Evolutionary conservation across 2,113 vertebrate species (phyloP).

Genomic region (Cathartes aura): DNA sequence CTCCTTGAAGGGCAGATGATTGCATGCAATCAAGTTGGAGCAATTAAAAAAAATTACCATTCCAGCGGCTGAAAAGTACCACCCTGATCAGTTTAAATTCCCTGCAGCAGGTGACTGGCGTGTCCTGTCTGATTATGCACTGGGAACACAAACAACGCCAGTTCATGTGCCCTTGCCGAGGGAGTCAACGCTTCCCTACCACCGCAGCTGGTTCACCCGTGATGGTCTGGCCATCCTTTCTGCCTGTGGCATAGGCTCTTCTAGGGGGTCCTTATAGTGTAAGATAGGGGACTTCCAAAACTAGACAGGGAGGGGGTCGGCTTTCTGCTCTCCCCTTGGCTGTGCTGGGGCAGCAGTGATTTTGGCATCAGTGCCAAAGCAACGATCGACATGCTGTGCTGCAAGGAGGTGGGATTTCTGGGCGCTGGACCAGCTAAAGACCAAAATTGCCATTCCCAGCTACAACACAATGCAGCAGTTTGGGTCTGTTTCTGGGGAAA

Average conservation of each 20-base stretch:
- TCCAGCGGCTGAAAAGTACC: background rate
- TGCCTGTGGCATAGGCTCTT: background rate
- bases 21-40: background rate
- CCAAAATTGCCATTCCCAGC: background rate
- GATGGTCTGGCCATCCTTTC: background rate
- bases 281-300: background rate
- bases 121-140: background rate
- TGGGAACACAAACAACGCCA: background rate
- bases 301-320: background rate
- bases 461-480: background rate
- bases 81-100: background rate
- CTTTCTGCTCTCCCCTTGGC: background rate
- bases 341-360: background rate
- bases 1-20: background rate
- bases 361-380: background rate
- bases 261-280: fast-evolving
- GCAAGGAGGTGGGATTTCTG: background rate
- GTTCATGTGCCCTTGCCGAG: fast-evolving
- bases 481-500: background rate
- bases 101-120: background rate
- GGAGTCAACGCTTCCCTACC: background rate
- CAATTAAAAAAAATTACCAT: background rate
- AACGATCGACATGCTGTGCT: fast-evolving
- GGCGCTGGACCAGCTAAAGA: background rate
- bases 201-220: background rate